These are phyloP conservation scores for Drosophila persimilis DNA, from an alignment of 1,140 invertebrate genomes.

Conservation along the genomic window DNA sequence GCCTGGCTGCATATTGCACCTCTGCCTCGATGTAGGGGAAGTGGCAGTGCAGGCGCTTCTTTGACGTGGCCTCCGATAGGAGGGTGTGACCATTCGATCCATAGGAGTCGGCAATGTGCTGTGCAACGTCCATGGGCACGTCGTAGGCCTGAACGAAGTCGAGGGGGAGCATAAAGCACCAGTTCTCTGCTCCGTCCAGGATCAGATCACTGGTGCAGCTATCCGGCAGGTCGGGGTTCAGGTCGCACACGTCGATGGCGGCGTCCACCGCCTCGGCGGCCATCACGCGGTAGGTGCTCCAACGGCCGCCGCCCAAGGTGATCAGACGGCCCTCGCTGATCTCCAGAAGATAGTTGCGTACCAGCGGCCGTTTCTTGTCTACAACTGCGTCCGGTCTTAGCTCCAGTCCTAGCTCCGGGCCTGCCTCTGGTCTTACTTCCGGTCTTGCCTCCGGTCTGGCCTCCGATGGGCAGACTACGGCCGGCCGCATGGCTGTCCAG, in stretches of 20 bases:
- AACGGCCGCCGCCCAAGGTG: slow-evolving; percentile 56
- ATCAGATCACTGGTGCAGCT: slow-evolving; percentile 38
- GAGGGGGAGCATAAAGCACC: slow-evolving; percentile 48
- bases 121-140: slow-evolving; percentile 57
- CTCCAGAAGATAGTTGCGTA: slow-evolving; percentile 47
- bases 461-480: slow-evolving; percentile 30
- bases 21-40: slow-evolving; percentile 66
- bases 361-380: background rate
- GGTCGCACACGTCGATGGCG: slow-evolving; percentile 39
- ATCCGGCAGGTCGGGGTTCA: slow-evolving; percentile 28
- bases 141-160: slow-evolving; percentile 51
- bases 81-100: slow-evolving; percentile 47
- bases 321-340: slow-evolving; percentile 47
- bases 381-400: background rate
- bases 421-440: background rate
- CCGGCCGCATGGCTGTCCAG: slow-evolving; percentile 49
- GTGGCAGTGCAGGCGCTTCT: slow-evolving; percentile 34
- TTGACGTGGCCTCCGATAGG: background rate
- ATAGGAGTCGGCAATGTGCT: slow-evolving; percentile 59
- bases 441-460: background rate
- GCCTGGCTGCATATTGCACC: slow-evolving; percentile 42
- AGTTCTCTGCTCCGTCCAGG: slow-evolving; percentile 52
- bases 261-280: slow-evolving; percentile 52
- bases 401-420: background rate
- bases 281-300: slow-evolving; percentile 61